phyloP scores from a whole-genome alignment of 2,888 invertebrate species.

The Diarsia rubi region DNA sequence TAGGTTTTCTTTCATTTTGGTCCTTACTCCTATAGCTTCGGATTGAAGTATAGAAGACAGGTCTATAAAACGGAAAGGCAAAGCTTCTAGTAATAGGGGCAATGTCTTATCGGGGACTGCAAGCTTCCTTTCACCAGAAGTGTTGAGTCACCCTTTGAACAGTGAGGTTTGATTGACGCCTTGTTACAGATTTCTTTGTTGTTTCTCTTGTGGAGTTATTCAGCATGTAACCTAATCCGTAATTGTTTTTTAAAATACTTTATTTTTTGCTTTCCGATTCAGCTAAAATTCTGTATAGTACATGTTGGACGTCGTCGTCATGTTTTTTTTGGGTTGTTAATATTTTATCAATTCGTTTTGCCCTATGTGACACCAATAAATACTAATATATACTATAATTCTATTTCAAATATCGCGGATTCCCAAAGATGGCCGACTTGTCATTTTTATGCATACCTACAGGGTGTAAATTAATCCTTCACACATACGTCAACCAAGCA shows the following conservation, averaged over 20 bases:
- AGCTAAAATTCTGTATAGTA: not conserved
- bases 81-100: not conserved
- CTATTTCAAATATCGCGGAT: not conserved
- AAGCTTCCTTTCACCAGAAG: constrained; percentile 8
- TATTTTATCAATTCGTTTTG: too few relatives aligned
- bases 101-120: not conserved
- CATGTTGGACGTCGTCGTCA: too few relatives aligned
- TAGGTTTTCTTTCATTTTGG: not conserved
- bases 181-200: constrained; percentile 1
- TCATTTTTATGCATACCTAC: not conserved
- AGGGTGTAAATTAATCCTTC: too few relatives aligned
- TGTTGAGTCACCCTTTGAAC: constrained; percentile 1
- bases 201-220: not conserved
- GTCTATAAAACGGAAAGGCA: constrained; percentile 10
- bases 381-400: too few relatives aligned
- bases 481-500: too few relatives aligned
- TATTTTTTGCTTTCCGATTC: not conserved
- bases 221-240: not conserved
- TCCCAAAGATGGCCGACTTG: not conserved
- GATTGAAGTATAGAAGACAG: not conserved
- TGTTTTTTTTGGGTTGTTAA: too few relatives aligned
- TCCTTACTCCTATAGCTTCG: not conserved
- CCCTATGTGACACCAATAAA: too few relatives aligned
- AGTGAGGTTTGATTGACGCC: not conserved
- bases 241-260: not conserved